A percentile compares a stretch with the other conserved stretches of the same genome.
phyloP scores from a whole-genome alignment of 1,140 invertebrate species.

The Aphaenogaster rudis region DNA sequence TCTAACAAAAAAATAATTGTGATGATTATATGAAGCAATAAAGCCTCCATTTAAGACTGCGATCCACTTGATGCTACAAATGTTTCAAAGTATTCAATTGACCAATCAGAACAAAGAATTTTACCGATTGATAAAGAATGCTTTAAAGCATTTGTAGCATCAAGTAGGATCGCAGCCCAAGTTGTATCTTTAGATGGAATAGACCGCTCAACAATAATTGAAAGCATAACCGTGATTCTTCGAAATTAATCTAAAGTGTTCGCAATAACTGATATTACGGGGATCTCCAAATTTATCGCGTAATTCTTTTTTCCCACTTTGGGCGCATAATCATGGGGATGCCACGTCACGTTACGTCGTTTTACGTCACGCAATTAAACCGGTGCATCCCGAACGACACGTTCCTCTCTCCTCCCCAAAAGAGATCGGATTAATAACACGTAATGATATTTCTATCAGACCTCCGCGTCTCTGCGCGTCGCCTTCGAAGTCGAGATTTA shows the following conservation, averaged over 20 bases:
- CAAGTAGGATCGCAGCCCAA: too few species aligned
- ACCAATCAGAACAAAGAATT: too few species aligned
- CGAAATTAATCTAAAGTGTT: not conserved
- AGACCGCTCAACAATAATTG: not conserved
- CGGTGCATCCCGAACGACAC: not conserved
- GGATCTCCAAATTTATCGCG: not conserved
- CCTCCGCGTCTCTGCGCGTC: slow-evolving; percentile 14
- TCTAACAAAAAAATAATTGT: not conserved
- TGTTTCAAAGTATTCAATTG: too few species aligned
- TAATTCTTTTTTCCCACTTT: not conserved
- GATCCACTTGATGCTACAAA: too few species aligned
- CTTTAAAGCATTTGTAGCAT: too few species aligned
- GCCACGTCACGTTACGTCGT: not conserved
- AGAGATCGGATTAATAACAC: slow-evolving; percentile 25
- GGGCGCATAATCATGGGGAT: not conserved
- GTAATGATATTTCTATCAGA: slow-evolving; percentile 52
- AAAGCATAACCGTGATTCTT: not conserved
- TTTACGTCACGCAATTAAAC: slow-evolving; percentile 11
- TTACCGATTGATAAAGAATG: too few species aligned
- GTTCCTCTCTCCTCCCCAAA: not conserved
- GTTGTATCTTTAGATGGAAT: not conserved
- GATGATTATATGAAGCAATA: not conserved
- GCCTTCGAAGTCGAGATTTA: slow-evolving; percentile 11
- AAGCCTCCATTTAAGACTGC: not conserved
- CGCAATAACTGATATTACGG: not conserved